Evolutionary conservation across 2,113 vertebrate genomes (phyloP).

Genomic region (Oreochromis aureus): DNA sequence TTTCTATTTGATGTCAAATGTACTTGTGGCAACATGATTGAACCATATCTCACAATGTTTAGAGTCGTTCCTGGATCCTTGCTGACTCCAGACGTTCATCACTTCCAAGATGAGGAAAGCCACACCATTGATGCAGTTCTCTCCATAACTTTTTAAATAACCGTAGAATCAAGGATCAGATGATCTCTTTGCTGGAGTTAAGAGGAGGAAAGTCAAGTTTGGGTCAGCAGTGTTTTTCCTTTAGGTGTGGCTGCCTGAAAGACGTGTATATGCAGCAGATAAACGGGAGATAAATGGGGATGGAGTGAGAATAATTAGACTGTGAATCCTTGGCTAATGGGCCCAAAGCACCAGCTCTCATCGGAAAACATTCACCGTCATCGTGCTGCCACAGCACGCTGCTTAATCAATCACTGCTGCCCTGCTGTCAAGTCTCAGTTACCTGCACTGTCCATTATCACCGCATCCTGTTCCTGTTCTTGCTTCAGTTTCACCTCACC

Average conservation of each 20-base stretch:
- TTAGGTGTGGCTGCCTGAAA: neutral
- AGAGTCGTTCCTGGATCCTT: neutral
- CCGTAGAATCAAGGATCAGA: rapidly evolving
- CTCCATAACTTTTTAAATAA: neutral
- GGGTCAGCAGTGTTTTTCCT: neutral
- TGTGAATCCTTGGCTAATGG: neutral
- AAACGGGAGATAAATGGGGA: neutral
- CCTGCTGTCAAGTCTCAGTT: neutral
- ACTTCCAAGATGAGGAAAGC: neutral
- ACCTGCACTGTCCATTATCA: neutral
- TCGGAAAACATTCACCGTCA: neutral
- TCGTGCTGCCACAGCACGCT: neutral
- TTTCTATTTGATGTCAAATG: neutral
- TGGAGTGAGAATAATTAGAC: neutral
- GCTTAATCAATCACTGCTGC: neutral
- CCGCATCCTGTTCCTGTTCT: neutral
- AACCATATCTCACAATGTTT: neutral
- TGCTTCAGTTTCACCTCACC: neutral
- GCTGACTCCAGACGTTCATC: rapidly evolving
- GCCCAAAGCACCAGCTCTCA: neutral
- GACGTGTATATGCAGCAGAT: neutral
- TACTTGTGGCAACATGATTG: neutral
- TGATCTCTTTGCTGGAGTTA: neutral
- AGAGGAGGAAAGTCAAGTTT: neutral
- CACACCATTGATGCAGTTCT: neutral